A percentile compares a stretch with the other conserved stretches of the same genome.
Evolutionary conservation across 2,113 vertebrate species (phyloP).

Genomic region (Dendropsophus ebraccatus): DNA sequence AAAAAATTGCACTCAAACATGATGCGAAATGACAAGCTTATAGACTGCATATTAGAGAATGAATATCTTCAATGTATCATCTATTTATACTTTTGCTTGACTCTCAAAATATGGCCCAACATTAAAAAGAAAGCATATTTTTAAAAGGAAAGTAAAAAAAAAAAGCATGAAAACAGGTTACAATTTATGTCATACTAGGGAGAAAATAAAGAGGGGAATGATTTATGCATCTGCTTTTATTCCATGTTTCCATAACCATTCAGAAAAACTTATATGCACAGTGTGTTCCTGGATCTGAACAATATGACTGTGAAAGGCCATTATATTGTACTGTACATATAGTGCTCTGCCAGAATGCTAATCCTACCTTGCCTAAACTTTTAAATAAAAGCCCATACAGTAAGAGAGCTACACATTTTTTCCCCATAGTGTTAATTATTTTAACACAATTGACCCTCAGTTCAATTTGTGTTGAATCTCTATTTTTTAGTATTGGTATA

Average conservation of each 20-base stretch:
- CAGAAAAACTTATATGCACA: conserved; percentile 1
- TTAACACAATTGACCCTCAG: background rate
- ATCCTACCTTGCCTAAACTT: background rate
- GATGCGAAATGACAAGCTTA: conserved; percentile 16
- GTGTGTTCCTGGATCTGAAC: background rate
- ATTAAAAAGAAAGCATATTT: background rate
- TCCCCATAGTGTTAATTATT: background rate
- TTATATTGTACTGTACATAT: background rate
- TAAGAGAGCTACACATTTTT: background rate
- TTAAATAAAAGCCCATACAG: background rate
- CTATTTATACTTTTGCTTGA: background rate
- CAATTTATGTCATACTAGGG: background rate
- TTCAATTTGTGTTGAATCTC: background rate
- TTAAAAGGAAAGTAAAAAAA: background rate
- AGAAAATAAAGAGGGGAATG: background rate
- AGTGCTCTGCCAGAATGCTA: background rate
- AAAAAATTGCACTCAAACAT: background rate
- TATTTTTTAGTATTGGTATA: background rate
- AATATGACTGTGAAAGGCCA: background rate
- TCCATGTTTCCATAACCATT: conserved; percentile 2
- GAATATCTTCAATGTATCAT: background rate
- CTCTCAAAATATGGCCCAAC: background rate
- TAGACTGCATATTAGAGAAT: background rate
- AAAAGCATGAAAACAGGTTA: background rate
- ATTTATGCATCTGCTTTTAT: conserved; percentile 9